phyloP scores from a whole-genome alignment of 1,140 invertebrate genomes.

The Listronotus oregonensis region DNA sequence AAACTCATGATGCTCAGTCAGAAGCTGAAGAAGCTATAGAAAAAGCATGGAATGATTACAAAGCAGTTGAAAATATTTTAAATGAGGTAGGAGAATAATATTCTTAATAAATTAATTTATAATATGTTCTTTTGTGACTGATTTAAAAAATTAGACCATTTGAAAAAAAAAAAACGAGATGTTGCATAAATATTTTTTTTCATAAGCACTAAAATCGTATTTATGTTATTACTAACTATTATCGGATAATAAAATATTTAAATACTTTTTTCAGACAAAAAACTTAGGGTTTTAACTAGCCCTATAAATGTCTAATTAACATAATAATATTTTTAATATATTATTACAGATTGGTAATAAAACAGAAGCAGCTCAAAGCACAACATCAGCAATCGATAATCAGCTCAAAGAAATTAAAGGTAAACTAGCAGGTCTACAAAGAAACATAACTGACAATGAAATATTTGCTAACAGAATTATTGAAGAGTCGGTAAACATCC shows the following conservation, averaged over 20 bases:
- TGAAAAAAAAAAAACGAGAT: too few species aligned
- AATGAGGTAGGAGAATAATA: conserved; percentile 31
- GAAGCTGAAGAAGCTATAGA: conserved; percentile 78
- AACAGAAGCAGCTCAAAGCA: conserved; percentile 44
- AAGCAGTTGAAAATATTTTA: conserved; percentile 75
- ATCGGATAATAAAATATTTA: too few species aligned
- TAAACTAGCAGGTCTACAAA: conserved; percentile 46
- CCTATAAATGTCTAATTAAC: too few species aligned
- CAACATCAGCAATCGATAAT: conserved; percentile 41
- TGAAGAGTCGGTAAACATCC: conserved; percentile 47
- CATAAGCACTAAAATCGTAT: too few species aligned
- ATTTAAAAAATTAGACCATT: too few species aligned
- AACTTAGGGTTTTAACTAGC: too few species aligned
- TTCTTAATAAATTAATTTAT: too few species aligned
- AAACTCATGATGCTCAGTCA: conserved; percentile 77
- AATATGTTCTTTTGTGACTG: too few species aligned
- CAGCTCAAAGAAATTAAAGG: conserved; percentile 44
- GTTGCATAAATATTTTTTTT: too few species aligned
- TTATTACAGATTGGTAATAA: conserved; percentile 48
- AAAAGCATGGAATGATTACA: conserved; percentile 79
- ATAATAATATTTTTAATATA: neutral
- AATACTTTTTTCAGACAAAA: too few species aligned
- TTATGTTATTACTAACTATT: too few species aligned
- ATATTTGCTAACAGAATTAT: conserved; percentile 48
- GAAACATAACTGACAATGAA: conserved; percentile 49